These are phyloP conservation scores for Cheirogaleus major DNA, from an alignment of 2,797 vertebrate genomes.

Conservation along the genomic window DNA sequence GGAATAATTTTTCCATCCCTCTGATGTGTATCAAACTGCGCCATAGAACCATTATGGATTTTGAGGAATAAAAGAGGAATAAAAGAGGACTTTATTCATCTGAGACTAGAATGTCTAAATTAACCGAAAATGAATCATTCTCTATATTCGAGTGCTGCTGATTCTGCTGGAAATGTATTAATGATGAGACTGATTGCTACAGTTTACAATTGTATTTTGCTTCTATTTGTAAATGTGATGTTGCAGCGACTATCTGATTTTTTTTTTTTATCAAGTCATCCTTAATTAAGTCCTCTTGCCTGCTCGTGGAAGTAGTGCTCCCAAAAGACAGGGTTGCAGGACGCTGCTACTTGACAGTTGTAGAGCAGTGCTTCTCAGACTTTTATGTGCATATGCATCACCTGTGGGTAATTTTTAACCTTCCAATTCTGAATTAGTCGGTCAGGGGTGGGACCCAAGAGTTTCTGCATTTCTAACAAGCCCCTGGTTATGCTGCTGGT, in stretches of 20 bases:
- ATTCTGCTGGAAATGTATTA: slow-evolving; percentile 28
- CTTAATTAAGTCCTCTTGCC: not conserved
- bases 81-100: slow-evolving; percentile 56
- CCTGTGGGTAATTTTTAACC: not conserved
- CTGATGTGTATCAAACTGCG: not conserved
- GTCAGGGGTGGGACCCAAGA: not conserved
- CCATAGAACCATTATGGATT: slow-evolving; percentile 24
- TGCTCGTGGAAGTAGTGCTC: not conserved
- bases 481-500: not conserved
- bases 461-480: not conserved
- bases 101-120: slow-evolving; percentile 68
- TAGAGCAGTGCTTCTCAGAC: not conserved
- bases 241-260: not conserved
- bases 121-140: slow-evolving; percentile 53
- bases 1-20: slow-evolving; percentile 39
- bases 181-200: not conserved
- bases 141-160: slow-evolving; percentile 29
- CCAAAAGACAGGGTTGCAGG: not conserved
- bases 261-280: not conserved
- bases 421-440: not conserved
- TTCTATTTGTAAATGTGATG: slow-evolving; percentile 36
- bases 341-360: not conserved
- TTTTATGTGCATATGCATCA: not conserved
- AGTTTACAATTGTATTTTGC: slow-evolving; percentile 23
- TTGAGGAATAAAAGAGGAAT: slow-evolving; percentile 12